Percentiles rank a stretch among this genome's conserved stretches.
Evolutionary conservation across 2,797 vertebrate genomes (phyloP).

Genomic region (Calcarius lapponicus): DNA sequence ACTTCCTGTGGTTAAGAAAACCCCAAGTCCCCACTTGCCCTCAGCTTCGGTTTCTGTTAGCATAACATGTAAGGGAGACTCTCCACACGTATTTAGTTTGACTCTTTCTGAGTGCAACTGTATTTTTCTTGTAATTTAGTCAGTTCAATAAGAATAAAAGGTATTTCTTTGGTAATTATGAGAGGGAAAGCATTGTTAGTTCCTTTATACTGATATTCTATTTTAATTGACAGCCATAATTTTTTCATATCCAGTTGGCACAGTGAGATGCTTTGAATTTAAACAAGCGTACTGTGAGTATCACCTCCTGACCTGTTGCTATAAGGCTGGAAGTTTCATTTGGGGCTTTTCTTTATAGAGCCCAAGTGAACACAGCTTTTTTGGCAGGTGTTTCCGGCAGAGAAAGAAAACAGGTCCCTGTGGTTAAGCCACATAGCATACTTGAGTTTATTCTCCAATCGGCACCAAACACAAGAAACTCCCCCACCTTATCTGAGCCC

Average conservation of each 20-base stretch:
- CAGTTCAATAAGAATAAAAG: neutral
- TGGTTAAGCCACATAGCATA: constrained; percentile 65
- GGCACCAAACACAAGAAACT: neutral
- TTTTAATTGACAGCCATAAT: neutral
- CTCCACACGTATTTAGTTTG: neutral
- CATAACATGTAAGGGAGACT: neutral
- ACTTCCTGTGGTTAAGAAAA: neutral
- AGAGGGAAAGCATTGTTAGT: neutral
- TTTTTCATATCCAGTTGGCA: neutral
- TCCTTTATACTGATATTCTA: neutral
- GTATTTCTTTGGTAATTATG: neutral
- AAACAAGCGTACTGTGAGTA: neutral
- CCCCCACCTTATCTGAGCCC: constrained; percentile 3
- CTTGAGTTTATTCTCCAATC: constrained; percentile 28
- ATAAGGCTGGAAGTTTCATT: neutral
- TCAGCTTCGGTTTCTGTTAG: neutral
- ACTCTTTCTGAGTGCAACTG: neutral
- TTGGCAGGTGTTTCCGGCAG: constrained; percentile 82
- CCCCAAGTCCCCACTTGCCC: neutral
- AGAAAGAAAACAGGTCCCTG: constrained; percentile 78
- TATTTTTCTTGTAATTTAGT: neutral
- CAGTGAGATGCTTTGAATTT: neutral
- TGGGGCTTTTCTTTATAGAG: constrained; percentile 21
- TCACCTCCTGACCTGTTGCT: neutral
- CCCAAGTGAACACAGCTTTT: constrained; percentile 31